Base-by-base conservation (phyloP, 2,888 invertebrate species). In the Lottia scabra region DNA sequence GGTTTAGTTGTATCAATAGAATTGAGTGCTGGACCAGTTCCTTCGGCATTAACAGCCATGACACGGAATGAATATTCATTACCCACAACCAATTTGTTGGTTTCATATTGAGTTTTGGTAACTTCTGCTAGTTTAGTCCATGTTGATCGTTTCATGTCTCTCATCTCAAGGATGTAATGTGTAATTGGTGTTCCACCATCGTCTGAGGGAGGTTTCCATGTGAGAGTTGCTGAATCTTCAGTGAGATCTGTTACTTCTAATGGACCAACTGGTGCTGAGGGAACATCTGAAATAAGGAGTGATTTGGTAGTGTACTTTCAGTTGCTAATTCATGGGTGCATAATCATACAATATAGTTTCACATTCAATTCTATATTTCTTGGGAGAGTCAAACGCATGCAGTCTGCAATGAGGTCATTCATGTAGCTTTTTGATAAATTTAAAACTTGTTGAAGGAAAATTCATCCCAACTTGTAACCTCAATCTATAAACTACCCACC, bases 1-100 rank as follows among this genome's bases (percentile, higher is more conserved):
- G 71, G 77, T 73, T 72, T 70, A 30, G 69, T 75, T 65, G 71
- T 38, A 45, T 73, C 75, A 44, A 71, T 56, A 16, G 72, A 71
- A 46, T 65, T 70, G 27, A 75, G 67, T 45, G 69, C 67, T 27
- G 73, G 71, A 38, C 75, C 68, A 45, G 73, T 95, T 4, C 98
- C 98, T 1, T 97, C 98, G 81, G 95, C 94, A 91, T 96, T 96
- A 19, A 95, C 92, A 13, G 96, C 96, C 68, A 93, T 92, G 0
- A 96, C 95, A 16, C 96, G 92, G 92, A 96, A 96, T 86, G 95
- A 94, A 85, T 96, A 96, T 0, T 94, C 94, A 91, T 97, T 95
- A 71, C 97, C 71, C 30, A 71, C 44, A 19, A 63, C 30, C 67
- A 75, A 63, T 43, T 67, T 65, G 38, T 68, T 73, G 15, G 69